Evolutionary conservation across 2,888 invertebrate genomes (phyloP).

Genomic region (Andrena chrysosceles): DNA sequence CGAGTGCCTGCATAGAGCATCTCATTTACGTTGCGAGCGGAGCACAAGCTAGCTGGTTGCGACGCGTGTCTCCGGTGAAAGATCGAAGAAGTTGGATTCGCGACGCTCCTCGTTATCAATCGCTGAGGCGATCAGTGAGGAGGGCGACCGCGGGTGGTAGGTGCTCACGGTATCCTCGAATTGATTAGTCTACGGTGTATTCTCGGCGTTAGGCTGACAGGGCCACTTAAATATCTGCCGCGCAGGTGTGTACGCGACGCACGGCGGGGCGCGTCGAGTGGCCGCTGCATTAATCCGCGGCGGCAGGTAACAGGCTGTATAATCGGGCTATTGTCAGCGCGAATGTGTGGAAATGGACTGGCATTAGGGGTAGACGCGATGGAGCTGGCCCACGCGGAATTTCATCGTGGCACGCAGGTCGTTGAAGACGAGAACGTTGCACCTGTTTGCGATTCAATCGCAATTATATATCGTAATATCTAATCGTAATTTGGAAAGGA

Average conservation of each 20-base stretch:
- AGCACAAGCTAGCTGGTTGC: background rate
- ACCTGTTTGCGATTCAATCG: background rate
- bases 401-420: conserved; percentile 52
- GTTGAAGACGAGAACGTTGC: background rate
- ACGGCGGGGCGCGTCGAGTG: conserved; percentile 17
- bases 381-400: conserved; percentile 45
- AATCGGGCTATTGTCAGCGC: conserved; percentile 44
- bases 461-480: background rate
- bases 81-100: background rate
- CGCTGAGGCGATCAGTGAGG: background rate
- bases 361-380: conserved; percentile 20
- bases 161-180: background rate
- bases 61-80: background rate
- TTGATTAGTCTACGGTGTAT: conserved; percentile 28
- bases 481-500: no score
- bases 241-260: background rate
- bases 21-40: conserved; percentile 23
- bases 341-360: conserved; percentile 38
- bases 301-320: conserved; percentile 37
- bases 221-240: conserved; percentile 20
- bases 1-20: background rate
- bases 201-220: background rate
- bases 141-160: background rate
- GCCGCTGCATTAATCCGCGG: conserved; percentile 36
- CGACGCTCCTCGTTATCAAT: background rate